These are phyloP conservation scores for Noturus placidus DNA, from an alignment of 2,113 vertebrate genomes.

Conservation along the genomic window DNA sequence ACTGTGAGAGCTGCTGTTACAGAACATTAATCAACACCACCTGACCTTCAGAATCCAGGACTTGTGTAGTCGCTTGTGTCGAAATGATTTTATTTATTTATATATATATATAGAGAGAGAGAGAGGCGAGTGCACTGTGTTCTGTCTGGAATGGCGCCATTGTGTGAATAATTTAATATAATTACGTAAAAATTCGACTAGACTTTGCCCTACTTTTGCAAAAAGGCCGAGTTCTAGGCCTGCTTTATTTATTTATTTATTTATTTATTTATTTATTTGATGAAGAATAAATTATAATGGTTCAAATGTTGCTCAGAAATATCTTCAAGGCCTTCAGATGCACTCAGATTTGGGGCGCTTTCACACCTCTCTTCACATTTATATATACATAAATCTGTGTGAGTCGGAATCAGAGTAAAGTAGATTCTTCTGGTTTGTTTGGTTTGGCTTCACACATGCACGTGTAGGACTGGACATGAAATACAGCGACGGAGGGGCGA, in stretches of 20 bases:
- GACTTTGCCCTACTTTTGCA: background rate
- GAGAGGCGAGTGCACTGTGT: background rate
- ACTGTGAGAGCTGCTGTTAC: too few relatives aligned
- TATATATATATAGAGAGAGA: background rate
- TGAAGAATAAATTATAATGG: background rate
- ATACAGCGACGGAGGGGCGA: background rate
- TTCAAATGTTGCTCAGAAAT: background rate
- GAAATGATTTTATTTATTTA: too few relatives aligned
- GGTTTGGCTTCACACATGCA: background rate
- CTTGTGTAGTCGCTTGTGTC: too few relatives aligned
- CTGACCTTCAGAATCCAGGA: too few relatives aligned
- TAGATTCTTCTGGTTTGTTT: background rate
- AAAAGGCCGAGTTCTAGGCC: background rate
- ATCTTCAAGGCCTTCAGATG: background rate
- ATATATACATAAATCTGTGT: background rate
- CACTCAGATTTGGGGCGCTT: background rate
- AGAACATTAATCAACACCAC: too few relatives aligned
- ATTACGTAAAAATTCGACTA: background rate
- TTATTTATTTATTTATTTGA: too few relatives aligned
- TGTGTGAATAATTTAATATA: slow-evolving; percentile 1
- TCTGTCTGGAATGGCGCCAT: background rate
- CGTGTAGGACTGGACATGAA: background rate
- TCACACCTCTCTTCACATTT: background rate
- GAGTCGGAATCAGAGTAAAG: background rate
- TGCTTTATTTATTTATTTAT: background rate